phyloP scores from a whole-genome alignment of 2,797 vertebrate species.

The Phataginus tricuspis region DNA sequence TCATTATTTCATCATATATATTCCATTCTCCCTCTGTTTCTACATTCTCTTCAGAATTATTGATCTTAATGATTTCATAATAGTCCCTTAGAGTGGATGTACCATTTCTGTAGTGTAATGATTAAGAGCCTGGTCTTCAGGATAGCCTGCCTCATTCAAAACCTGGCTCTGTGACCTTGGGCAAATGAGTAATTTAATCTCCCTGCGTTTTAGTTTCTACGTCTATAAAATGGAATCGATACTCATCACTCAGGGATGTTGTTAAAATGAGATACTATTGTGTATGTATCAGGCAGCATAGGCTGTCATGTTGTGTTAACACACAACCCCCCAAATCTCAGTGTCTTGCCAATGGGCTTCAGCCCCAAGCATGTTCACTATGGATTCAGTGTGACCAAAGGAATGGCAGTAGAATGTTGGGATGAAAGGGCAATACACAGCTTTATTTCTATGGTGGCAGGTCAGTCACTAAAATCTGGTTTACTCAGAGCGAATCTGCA shows the following conservation, averaged over 20 bases:
- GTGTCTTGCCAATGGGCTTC: neutral
- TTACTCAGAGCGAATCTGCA: too few species aligned
- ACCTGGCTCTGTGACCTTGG: neutral
- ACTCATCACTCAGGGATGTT: neutral
- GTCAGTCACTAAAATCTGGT: too few species aligned
- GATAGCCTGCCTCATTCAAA: neutral
- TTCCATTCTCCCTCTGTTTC: neutral
- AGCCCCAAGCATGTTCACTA: too few species aligned
- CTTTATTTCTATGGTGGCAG: too few species aligned
- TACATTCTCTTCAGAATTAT: neutral
- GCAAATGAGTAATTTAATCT: neutral
- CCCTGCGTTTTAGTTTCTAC: neutral
- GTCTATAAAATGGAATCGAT: neutral
- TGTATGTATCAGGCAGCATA: neutral
- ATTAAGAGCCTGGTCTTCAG: neutral
- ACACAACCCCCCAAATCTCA: neutral
- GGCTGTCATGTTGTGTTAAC: neutral
- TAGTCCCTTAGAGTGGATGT: neutral
- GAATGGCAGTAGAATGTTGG: too few species aligned
- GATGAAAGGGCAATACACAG: too few species aligned
- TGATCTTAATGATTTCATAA: neutral
- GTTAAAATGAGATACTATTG: neutral
- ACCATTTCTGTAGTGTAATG: neutral
- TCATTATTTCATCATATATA: neutral
- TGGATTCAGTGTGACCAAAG: too few species aligned